Evolutionary conservation across 2,113 vertebrate species (phyloP), one percentile per base, ranked within the genome.

Genomic region (Sylvilagus bachmani): DNA sequence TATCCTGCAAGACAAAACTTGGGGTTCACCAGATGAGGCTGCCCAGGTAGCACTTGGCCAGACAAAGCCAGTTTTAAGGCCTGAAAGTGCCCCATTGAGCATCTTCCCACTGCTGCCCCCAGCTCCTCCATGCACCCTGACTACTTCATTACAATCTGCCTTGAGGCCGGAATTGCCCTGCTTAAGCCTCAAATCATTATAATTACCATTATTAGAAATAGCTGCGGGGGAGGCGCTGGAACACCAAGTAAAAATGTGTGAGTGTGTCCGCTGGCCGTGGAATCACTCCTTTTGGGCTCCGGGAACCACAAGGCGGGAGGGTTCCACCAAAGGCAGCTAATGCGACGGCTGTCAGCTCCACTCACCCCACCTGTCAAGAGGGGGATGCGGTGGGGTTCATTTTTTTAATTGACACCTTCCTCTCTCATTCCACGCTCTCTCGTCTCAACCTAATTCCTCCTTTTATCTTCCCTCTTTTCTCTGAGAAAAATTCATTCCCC

Each of bases 321-420:
- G 58, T 91, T 98, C 94, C 98, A 97, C 98, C 99, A 99, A 98
- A 98, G 98, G 98, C 98, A 92, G 98, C 98, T 97, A 97, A 98
- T 96, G 96, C 98, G 98, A 98, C 1, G 98, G 98, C 99, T 99
- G 99, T 99, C 99, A 99, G 98, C 98, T 99, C 98, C 5, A 96
- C 98, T 99, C 99, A 99, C 98, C 98, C 98, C 92, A 98, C 97
- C 99, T 99, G 99, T 99, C 99, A 99, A 98, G 66, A 79, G 70
- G 92, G 90, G 97, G 94, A 98, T 96, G 98, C 66, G 0, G 71
- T n/a, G 89, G 98, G 97, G 95, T 96, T 99, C 98, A 99, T 99
- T 98, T 97, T 97, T 99, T 99, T 99, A 99, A 99, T 99, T 99
- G 99, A 99, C 99, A 98, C 98, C 99, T 99, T 99, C 98, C 98